Conservation (phyloP, 2,113 vertebrate species). For the Gulo gulo region DNA sequence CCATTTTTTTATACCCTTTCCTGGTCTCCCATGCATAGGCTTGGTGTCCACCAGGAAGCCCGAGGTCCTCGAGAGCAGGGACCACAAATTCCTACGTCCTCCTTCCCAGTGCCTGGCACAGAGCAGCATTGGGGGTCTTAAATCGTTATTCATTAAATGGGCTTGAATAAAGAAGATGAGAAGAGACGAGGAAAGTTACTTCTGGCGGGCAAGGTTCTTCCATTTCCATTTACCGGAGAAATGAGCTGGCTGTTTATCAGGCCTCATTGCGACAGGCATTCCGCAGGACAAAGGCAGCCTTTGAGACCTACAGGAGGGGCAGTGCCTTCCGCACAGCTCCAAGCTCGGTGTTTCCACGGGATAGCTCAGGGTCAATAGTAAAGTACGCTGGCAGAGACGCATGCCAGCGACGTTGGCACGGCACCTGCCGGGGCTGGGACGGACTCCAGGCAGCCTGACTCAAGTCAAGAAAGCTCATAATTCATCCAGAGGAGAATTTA, state of each 20-base stretch:
- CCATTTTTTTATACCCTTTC: not conserved
- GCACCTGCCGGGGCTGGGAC: conserved; percentile 57
- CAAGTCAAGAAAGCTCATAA: conserved; percentile 64
- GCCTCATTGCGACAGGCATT: conserved; percentile 28
- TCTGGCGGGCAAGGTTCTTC: not conserved
- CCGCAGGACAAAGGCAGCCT: conserved; percentile 62
- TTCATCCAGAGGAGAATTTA: conserved; percentile 43
- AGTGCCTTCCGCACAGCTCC: conserved; percentile 32
- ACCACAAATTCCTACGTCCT: not conserved
- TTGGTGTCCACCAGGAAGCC: not conserved
- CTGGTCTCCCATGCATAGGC: not conserved
- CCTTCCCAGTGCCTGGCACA: not conserved
- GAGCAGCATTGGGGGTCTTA: not conserved
- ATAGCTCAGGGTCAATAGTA: conserved; percentile 55
- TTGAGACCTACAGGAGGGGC: conserved; percentile 28
- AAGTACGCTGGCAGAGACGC: not conserved
- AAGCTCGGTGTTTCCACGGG: conserved; percentile 48
- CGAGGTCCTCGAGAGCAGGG: not conserved
- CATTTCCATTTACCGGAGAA: conserved; percentile 47
- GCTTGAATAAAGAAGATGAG: not conserved
- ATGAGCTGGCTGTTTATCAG: conserved; percentile 47
- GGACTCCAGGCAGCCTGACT: conserved; percentile 57
- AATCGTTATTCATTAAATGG: conserved; percentile 50
- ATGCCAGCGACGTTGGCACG: conserved; percentile 63
- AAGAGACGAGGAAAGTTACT: conserved; percentile 31